These are phyloP conservation scores for Tenthredo distinguenda DNA, from an alignment of 2,888 invertebrate species.

Conservation along the genomic window DNA sequence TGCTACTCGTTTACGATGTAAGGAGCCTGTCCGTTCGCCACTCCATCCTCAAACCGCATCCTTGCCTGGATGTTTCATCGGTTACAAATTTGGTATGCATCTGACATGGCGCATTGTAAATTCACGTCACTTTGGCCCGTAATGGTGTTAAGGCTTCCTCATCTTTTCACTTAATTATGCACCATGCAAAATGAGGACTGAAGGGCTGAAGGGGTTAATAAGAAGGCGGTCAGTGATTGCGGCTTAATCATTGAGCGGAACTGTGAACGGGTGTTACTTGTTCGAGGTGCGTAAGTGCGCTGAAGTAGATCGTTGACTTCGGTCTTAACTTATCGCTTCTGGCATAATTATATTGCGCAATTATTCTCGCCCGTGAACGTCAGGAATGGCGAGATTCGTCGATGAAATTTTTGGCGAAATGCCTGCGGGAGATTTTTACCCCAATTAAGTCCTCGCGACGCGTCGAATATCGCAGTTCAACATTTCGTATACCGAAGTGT, in stretches of 20 bases:
- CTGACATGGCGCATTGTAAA: constrained; percentile 57
- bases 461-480: neutral
- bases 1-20: neutral
- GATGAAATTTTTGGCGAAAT: constrained; percentile 14
- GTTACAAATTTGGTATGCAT: constrained; percentile 23
- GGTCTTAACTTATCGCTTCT: constrained; percentile 24
- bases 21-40: neutral
- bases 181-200: constrained; percentile 61
- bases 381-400: constrained; percentile 8
- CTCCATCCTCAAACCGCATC: neutral
- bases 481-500: neutral
- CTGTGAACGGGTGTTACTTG: constrained; percentile 61
- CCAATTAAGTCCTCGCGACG: neutral
- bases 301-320: constrained; percentile 30
- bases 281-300: constrained; percentile 37
- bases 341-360: constrained; percentile 19
- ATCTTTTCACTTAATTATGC: constrained; percentile 68
- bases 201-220: constrained; percentile 61
- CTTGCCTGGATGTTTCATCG: neutral
- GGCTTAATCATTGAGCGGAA: constrained; percentile 66
- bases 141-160: constrained; percentile 68
- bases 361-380: neutral
- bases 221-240: constrained; percentile 65
- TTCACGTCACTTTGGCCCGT: constrained; percentile 64
- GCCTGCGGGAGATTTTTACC: neutral